phyloP scores from a whole-genome alignment of 2,888 invertebrate species.

The Agonopterix subpropinquella region DNA sequence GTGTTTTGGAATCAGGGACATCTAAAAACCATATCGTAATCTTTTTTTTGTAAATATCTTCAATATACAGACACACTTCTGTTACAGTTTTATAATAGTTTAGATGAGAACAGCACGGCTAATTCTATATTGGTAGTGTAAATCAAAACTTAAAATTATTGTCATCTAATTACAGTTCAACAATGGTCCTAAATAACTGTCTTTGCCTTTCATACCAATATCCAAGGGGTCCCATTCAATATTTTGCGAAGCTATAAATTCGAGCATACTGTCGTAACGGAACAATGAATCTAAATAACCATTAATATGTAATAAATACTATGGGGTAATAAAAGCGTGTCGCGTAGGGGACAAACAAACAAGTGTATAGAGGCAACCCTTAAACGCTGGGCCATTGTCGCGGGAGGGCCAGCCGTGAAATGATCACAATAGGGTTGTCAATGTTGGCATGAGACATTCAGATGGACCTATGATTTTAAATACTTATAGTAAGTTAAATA shows the following conservation, averaged over 20 bases:
- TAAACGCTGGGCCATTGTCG: constrained; percentile 51
- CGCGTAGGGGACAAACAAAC: constrained; percentile 69
- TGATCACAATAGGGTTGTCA: constrained; percentile 9
- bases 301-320: constrained; percentile 77
- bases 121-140: background rate
- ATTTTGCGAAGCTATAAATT: constrained; percentile 67
- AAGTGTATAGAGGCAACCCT: constrained; percentile 64
- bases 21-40: too few species aligned
- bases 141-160: constrained; percentile 22
- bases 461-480: too few species aligned
- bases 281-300: constrained; percentile 76
- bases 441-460: background rate
- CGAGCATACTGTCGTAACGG: constrained; percentile 68
- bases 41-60: too few species aligned
- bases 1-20: too few species aligned
- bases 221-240: constrained; percentile 50
- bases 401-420: constrained; percentile 46
- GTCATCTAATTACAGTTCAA: constrained; percentile 47
- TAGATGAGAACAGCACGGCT: too few species aligned
- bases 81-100: too few species aligned
- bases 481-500: too few species aligned
- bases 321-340: constrained; percentile 67
- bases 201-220: constrained; percentile 47
- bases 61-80: too few species aligned
- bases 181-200: constrained; percentile 40